Base-by-base conservation (phyloP, 2,797 vertebrate species). In the Gephyroberyx darwinii region DNA sequence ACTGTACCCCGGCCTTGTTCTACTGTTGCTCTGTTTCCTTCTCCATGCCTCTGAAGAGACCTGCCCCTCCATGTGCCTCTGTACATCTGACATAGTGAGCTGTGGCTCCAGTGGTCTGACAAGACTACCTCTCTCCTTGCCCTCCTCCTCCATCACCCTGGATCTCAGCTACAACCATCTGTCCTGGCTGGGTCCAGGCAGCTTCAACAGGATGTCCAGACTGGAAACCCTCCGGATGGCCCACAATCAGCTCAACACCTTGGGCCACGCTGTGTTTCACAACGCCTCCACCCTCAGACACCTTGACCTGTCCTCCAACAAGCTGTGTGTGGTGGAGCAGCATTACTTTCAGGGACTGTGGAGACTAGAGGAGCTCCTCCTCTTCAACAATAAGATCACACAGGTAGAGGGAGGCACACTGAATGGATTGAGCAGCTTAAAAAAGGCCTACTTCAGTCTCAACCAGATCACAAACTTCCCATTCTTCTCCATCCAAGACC, bases 231-330 rank as follows among this genome's bases (percentile, higher is more conserved):
- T 99, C 53, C 84, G 86, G 37, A 84, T 99, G 69, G 88, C 92
- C 43, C 94, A 96, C 92, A 98, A 98, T 78, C 88, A 92, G 59
- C 90, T 99, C 33, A 79, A 66, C 3, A 67, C 83, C 26, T 88
- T 98, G 41, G 86, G 90, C 10, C 89, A 35, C 0, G 90, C 88
- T 5, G 91, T 91, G 61, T 97, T 99, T 81, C 81, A 83, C 65
- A 97, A 98, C 0, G 93, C 93, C 77, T 96, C 94, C 14, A 43
- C 83, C 69, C 92, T 99, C 74, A 85, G 91, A 43, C 89, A 93
- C 77, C 94, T 99, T 0, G 98, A 99, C 84, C 90, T 99, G 22
- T 99, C 97, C 3, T 97, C 96, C 73, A 99, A 99, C 74, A 88
- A 75, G 68, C 85, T 99, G 74, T 91, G 82, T 0, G 82, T 79